These are phyloP conservation scores for Scaptomyza polygonia DNA, from an alignment of 2,888 invertebrate species.

Conservation along the genomic window DNA sequence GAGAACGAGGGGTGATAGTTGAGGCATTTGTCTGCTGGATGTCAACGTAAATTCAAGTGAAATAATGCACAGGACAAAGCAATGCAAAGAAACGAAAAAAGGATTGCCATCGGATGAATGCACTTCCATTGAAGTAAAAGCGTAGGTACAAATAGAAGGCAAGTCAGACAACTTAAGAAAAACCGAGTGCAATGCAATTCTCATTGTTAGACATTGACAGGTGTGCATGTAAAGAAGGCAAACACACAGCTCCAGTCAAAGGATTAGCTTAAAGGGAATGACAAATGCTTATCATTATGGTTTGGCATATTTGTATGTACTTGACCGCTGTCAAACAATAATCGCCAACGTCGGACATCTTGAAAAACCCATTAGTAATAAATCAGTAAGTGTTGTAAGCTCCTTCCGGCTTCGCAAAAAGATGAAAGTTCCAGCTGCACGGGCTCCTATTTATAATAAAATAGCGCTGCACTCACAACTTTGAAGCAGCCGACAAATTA, in stretches of 20 bases:
- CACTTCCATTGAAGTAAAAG: constrained; percentile 78
- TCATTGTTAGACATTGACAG: constrained; percentile 65
- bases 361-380: constrained; percentile 32
- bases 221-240: constrained; percentile 36
- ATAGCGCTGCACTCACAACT: constrained; percentile 55
- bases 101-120: constrained; percentile 80
- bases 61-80: constrained; percentile 68
- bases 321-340: constrained; percentile 55
- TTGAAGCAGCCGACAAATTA: constrained; percentile 65
- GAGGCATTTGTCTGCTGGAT: constrained; percentile 54
- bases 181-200: constrained; percentile 45
- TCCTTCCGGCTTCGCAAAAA: constrained; percentile 34
- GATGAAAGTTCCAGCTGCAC: constrained; percentile 58
- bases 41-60: constrained; percentile 75
- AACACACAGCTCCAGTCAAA: constrained; percentile 50
- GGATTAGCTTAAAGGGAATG: constrained; percentile 59
- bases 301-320: constrained; percentile 77
- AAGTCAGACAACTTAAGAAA: constrained; percentile 24
- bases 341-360: constrained; percentile 19
- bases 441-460: constrained; percentile 56
- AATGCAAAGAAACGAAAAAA: constrained; percentile 49
- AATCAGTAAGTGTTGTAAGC: constrained; percentile 44
- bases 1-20: background rate
- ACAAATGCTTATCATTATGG: constrained; percentile 68
- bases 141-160: constrained; percentile 23